Conservation (phyloP, 2,113 vertebrate genomes). For the Progne subis region DNA sequence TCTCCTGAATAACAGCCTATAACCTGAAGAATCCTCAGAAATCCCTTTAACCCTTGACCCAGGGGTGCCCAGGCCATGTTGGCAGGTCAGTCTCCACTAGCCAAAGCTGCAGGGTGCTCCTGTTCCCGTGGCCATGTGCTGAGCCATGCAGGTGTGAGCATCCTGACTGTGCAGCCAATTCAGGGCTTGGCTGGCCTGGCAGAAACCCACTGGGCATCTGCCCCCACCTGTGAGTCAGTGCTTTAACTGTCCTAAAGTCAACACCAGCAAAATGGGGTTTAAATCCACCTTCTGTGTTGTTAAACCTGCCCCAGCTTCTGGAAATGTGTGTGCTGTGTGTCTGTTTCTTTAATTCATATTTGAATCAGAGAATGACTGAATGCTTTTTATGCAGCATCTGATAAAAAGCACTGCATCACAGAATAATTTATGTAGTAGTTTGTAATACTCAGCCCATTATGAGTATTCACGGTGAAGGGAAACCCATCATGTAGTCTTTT, state of each 20-base stretch:
- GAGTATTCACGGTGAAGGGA: neutral
- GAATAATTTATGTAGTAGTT: neutral
- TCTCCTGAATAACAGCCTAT: neutral
- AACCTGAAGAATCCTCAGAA: neutral
- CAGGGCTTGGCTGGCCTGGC: neutral
- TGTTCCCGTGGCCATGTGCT: fast-evolving
- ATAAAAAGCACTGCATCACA: neutral
- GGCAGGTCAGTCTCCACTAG: neutral
- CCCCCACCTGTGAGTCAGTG: neutral
- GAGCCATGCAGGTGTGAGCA: neutral
- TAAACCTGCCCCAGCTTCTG: neutral
- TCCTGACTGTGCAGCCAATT: neutral
- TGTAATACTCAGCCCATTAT: neutral
- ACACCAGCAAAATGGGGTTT: neutral
- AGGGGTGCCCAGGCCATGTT: neutral
- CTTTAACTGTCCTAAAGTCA: fast-evolving
- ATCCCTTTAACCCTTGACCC: neutral
- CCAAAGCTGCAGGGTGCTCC: neutral
- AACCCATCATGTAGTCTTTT: neutral
- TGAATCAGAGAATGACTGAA: neutral
- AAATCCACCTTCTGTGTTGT: neutral
- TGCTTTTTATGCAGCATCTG: neutral
- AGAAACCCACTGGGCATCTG: neutral
- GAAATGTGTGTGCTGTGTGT: neutral
- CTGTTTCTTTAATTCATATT: neutral